These are phyloP conservation scores for Drosophila paranaensis DNA, from an alignment of 2,888 invertebrate genomes.

Conservation along the genomic window DNA sequence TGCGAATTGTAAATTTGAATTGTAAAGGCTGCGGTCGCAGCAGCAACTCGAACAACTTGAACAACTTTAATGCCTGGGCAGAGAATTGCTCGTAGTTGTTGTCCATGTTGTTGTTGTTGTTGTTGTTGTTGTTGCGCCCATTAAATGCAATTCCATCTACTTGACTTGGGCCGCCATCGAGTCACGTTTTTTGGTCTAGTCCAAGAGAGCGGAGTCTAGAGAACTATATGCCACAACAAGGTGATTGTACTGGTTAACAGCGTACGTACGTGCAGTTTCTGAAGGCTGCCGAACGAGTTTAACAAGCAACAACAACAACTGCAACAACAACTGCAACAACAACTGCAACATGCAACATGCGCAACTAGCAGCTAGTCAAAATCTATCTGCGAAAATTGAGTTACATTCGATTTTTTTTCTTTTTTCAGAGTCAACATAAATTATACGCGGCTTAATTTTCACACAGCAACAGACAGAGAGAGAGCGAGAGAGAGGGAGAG, in stretches of 20 bases:
- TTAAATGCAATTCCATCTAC: constrained; percentile 77
- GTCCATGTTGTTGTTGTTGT: background rate
- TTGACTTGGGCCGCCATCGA: constrained; percentile 60
- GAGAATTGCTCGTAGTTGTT: constrained; percentile 49
- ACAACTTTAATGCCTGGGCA: constrained; percentile 52
- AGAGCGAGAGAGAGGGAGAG: background rate
- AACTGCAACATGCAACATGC: constrained; percentile 8
- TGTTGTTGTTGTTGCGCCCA: constrained; percentile 59
- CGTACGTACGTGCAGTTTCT: constrained; percentile 73
- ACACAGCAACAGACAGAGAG: constrained; percentile 26
- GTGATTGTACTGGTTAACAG: constrained; percentile 76
- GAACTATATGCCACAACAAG: constrained; percentile 41
- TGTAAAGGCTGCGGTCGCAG: constrained; percentile 54
- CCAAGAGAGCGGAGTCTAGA: constrained; percentile 21
- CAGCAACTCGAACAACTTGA: constrained; percentile 38
- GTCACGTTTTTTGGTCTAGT: constrained; percentile 70
- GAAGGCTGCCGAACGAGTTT: constrained; percentile 77
- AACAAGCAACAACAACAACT: constrained; percentile 19
- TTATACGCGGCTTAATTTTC: constrained; percentile 71
- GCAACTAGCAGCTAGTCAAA: constrained; percentile 22
- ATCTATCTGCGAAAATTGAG: constrained; percentile 73
- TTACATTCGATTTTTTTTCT: constrained; percentile 74
- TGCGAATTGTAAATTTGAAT: constrained; percentile 68
- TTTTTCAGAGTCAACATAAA: constrained; percentile 79
- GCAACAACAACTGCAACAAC: background rate